Evolutionary conservation across 2,888 invertebrate species (phyloP), one percentile per base, ranked within the genome.

Genomic region (Hirudinaria manillensis): DNA sequence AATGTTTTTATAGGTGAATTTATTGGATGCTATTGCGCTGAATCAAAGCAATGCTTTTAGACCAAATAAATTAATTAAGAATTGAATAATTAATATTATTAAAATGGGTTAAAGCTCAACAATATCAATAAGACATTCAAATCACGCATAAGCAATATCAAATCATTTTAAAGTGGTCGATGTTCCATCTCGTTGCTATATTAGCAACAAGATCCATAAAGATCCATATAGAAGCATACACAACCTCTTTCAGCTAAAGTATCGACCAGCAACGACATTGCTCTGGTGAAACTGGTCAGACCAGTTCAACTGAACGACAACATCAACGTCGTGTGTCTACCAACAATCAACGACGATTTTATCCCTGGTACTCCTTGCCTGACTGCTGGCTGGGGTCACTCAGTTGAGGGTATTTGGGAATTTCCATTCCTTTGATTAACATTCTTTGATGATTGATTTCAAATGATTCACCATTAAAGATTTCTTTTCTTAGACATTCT

Each of bases 361-460:
- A 27, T 72, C 24, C 74, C 78, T 27, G 81, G 81, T 1, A 80
- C 79, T 24, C 32, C 76, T 29, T 82, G 82, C 70, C 78, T 80
- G 45, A 81, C 82, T 10, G 81, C 82, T 24, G 83, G 83, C 29
- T 83, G 83, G 83, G 83, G 83, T 24, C 80, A 80, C 77, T 79
- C 78, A 24, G 45, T 77, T 61, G 80, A 79, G 75, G 74, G 80
- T 80, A 65, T 45, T 45, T 7, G 74, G 77, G 10, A 21, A 3
- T 16, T 29, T 36, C 7, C 24, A 36, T 74, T 67, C 45, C 16
- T 3, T 45, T 45, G 6, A 6, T 3, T 6, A 1, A 45, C 19
- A 27, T 45, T 45, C 45, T 45, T 45, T 45, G 13, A 45, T 6
- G 45, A 45, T 45, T 45, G 45, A 45, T 10, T 45, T 45, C 3